Base-by-base conservation (phyloP, 1,140 invertebrate species). In the Dolichoris vasculosae region DNA sequence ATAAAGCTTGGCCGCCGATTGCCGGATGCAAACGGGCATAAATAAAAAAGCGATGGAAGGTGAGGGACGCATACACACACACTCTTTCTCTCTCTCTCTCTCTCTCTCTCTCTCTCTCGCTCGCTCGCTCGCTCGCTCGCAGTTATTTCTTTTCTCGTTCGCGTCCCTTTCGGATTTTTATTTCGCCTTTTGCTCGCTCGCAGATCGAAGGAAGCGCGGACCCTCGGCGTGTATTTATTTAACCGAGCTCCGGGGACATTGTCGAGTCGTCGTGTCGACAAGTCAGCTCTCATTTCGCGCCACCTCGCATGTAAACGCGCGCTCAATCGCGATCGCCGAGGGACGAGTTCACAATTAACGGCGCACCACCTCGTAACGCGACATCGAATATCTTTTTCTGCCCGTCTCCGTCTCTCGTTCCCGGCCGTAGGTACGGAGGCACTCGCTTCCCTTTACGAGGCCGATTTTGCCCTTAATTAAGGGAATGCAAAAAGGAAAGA, bases 321-420 rank as follows among this genome's bases (percentile, higher is more conserved):
- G 48, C 38, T 75, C 86, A 86, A 89, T 89, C 85, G 88, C 87
- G 89, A 89, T 89, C 88, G 87, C 84, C 86, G 46, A 84, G 86
- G 87, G 88, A 87, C 86, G 88, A 86, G 87, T 86, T 88, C 84
- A 88, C 88, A 88, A 88, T 89, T 89, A 89, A 88, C 88, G 88
- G 84, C 83, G 85, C 86, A 87, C 85, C 87, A 89, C 86, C 86
- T 85, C 84, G 76, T 81, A 80, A 87, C 83, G 84, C 77, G 51
- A 38, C 51, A 13, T 32, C 73, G 84, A 48, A 86, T 84, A 67
- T 87, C 88, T 83, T 86, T 86, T 84, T 86, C 51, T 80, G 1
- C 30, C 6, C 35, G 23, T 13, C 38, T 35, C 38, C 48, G 59
- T 7, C n/a, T 26, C 59, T 83, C n/a, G n/a, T n/a, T n/a, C 80